Evolutionary conservation across 2,797 vertebrate species (phyloP).

Genomic region (Danio aesculapii): DNA sequence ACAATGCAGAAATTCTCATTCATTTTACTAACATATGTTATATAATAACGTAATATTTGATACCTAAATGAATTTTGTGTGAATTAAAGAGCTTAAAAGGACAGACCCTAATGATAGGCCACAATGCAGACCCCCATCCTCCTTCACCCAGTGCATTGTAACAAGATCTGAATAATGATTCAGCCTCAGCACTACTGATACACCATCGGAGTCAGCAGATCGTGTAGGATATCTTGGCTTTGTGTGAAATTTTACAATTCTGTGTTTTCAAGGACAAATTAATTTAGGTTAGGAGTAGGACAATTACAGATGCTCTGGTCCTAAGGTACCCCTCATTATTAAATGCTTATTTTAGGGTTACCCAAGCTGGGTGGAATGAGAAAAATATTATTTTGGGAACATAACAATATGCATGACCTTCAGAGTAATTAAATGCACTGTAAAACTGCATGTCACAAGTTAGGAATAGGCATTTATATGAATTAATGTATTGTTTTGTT

Average conservation of each 20-base stretch:
- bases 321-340: not conserved
- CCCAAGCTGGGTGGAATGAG: not conserved
- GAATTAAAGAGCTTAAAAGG: not conserved
- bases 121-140: constrained; percentile 27
- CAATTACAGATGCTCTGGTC: not conserved
- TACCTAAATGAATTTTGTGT: not conserved
- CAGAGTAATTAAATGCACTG: not conserved
- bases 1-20: not conserved
- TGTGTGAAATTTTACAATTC: not conserved
- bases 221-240: not conserved
- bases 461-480: too few species aligned
- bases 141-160: constrained; percentile 21
- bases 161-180: constrained; percentile 27
- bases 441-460: not conserved
- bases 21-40: not conserved
- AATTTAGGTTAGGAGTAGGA: not conserved
- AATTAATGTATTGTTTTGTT: not conserved
- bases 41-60: not conserved
- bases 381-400: not conserved
- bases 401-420: not conserved
- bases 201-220: not conserved
- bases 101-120: constrained; percentile 14
- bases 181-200: not conserved
- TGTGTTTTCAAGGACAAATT: not conserved
- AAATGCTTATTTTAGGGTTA: not conserved